Percentiles rank a stretch among this genome's conserved stretches.
Evolutionary conservation across 2,888 invertebrate species (phyloP).

Genomic region (Perdita meconis): DNA sequence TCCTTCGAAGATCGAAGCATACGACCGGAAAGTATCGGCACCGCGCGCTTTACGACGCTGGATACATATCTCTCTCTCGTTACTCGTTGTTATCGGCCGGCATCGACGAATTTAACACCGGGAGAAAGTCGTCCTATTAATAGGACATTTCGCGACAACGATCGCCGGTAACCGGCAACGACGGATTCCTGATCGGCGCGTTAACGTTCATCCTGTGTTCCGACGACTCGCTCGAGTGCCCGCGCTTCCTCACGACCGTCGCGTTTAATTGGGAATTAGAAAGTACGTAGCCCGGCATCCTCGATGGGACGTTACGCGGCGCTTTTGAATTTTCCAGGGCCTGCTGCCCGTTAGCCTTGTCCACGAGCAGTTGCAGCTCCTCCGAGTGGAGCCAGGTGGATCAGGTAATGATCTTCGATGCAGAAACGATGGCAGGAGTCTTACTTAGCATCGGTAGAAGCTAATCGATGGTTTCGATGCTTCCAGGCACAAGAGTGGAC

Average conservation of each 20-base stretch:
- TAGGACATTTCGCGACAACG: conserved; percentile 64
- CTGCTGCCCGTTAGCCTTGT: conserved; percentile 80
- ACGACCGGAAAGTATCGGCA: conserved; percentile 21
- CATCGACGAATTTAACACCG: conserved; percentile 61
- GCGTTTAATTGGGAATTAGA: conserved; percentile 57
- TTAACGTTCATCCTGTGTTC: conserved; percentile 54
- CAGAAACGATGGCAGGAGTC: background rate
- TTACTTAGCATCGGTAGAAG: too few relatives aligned
- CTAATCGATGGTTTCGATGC: too few relatives aligned
- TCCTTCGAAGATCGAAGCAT: conserved; percentile 4
- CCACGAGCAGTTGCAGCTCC: conserved; percentile 80
- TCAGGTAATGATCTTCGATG: conserved; percentile 72
- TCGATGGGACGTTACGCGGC: conserved; percentile 36
- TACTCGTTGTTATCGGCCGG: conserved; percentile 54
- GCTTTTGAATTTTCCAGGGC: conserved; percentile 71
- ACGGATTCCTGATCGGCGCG: conserved; percentile 61
- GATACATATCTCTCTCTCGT: conserved; percentile 30
- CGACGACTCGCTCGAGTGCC: conserved; percentile 4
- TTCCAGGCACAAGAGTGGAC: conserved; percentile 80
- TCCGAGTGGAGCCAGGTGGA: conserved; percentile 81
- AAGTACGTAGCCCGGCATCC: conserved; percentile 14
- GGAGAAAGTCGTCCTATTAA: conserved; percentile 72
- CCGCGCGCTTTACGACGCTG: conserved; percentile 8
- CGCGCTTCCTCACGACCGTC: conserved; percentile 29
- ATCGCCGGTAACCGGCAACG: conserved; percentile 43